phyloP scores from a whole-genome alignment of 1,140 invertebrate genomes.

The Cotesia typhae region DNA sequence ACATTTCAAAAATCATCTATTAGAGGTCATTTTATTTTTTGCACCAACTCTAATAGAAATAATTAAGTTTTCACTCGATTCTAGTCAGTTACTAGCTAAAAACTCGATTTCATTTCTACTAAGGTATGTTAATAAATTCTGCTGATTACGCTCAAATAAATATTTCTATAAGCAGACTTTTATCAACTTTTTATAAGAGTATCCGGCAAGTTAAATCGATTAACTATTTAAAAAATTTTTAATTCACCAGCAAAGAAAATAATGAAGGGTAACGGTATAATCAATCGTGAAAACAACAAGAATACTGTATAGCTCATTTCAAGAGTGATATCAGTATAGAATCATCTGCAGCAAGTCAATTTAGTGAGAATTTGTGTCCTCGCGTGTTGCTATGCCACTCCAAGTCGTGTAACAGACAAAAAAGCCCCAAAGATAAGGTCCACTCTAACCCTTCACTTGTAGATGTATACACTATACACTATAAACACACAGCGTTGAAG shows the following conservation, averaged over 20 bases:
- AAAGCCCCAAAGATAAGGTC: conserved; percentile 22
- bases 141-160: too few relatives aligned
- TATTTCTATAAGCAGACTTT: too few relatives aligned
- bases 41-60: too few relatives aligned
- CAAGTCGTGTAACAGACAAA: conserved; percentile 7
- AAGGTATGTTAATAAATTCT: too few relatives aligned
- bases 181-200: too few relatives aligned
- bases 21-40: too few relatives aligned
- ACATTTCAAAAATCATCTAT: too few relatives aligned
- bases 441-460: conserved; percentile 2
- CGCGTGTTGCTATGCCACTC: conserved; percentile 52
- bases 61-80: too few relatives aligned
- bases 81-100: too few relatives aligned
- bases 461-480: background rate
- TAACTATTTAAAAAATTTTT: background rate
- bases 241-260: background rate
- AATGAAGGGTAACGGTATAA: background rate
- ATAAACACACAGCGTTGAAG: background rate
- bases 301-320: conserved; percentile 3
- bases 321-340: conserved; percentile 46
- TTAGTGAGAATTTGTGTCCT: conserved; percentile 48
- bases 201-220: too few relatives aligned
- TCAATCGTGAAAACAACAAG: conserved; percentile 4
- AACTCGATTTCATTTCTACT: too few relatives aligned
- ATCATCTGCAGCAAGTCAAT: conserved; percentile 54